Evolutionary conservation across 2,113 vertebrate genomes (phyloP).

Genomic region (Ceyx margarethae): DNA sequence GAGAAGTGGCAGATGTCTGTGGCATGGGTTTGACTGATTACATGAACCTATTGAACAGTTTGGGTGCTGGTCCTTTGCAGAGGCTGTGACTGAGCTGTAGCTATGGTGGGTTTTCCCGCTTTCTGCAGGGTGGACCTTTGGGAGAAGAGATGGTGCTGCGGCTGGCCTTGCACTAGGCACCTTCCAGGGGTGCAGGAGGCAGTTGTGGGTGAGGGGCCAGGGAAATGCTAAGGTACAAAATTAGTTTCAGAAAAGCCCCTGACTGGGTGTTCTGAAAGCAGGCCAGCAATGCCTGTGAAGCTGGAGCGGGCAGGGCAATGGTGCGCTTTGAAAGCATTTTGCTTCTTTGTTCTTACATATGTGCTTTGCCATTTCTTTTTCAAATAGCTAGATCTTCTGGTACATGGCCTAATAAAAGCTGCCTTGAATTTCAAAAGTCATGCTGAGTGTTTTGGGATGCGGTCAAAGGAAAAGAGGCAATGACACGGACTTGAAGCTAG

Average conservation of each 20-base stretch:
- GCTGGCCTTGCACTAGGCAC: background rate
- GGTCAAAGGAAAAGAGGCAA: background rate
- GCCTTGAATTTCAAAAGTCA: background rate
- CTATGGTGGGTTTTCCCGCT: background rate
- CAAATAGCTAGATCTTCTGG: background rate
- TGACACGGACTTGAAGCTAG: background rate
- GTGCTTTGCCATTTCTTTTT: background rate
- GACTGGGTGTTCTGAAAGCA: background rate
- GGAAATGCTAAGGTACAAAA: background rate
- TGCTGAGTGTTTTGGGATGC: background rate
- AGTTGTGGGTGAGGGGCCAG: background rate
- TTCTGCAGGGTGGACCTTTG: background rate
- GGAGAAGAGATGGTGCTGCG: background rate
- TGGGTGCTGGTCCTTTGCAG: background rate
- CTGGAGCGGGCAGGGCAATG: background rate
- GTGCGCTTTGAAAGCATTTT: background rate
- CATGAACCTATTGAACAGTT: background rate
- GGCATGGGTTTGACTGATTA: background rate
- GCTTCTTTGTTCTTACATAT: background rate
- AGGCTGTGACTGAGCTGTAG: background rate
- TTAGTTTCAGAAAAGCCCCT: background rate
- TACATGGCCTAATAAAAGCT: accelerated
- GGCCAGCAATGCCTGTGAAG: background rate
- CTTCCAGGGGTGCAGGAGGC: background rate
- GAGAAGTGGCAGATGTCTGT: conserved; percentile 36